These are phyloP conservation scores for Mionectes macconnelli DNA, from an alignment of 2,113 vertebrate genomes.

Conservation along the genomic window DNA sequence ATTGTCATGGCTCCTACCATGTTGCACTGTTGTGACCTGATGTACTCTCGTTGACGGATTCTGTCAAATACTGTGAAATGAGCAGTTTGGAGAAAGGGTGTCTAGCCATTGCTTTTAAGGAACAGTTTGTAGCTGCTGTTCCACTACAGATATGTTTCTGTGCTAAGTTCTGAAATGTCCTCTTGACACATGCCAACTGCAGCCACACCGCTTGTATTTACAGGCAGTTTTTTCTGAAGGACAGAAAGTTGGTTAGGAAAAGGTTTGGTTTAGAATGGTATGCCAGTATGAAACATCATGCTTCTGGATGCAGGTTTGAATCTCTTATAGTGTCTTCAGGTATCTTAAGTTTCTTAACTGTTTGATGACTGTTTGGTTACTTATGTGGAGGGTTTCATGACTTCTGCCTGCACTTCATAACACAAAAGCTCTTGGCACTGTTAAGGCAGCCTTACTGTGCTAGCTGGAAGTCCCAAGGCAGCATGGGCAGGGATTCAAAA, in stretches of 20 bases:
- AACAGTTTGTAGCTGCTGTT: constrained; percentile 7
- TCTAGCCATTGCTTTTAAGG: background rate
- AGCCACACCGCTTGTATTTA: constrained; percentile 11
- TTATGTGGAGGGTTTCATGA: background rate
- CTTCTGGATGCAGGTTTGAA: constrained; percentile 1
- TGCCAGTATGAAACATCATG: background rate
- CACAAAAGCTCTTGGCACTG: background rate
- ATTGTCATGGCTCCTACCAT: background rate
- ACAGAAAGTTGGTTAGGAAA: constrained; percentile 19
- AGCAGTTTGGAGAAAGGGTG: background rate
- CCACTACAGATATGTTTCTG: background rate
- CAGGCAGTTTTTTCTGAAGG: background rate
- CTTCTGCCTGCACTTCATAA: background rate
- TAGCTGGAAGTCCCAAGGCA: background rate
- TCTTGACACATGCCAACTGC: background rate
- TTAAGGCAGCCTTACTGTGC: background rate
- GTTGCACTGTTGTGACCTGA: background rate
- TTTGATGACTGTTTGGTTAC: background rate
- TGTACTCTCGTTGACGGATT: constrained; percentile 18
- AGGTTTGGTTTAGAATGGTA: constrained; percentile 36
- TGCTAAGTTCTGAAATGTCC: constrained; percentile 13
- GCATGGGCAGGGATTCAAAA: background rate
- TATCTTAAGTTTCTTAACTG: background rate
- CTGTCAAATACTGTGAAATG: constrained; percentile 37
- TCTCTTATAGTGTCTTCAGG: background rate